A percentile compares a stretch with the other conserved stretches of the same genome.
These are phyloP conservation scores for Pardalotus punctatus DNA, from an alignment of 2,113 vertebrate genomes.

Conservation along the genomic window DNA sequence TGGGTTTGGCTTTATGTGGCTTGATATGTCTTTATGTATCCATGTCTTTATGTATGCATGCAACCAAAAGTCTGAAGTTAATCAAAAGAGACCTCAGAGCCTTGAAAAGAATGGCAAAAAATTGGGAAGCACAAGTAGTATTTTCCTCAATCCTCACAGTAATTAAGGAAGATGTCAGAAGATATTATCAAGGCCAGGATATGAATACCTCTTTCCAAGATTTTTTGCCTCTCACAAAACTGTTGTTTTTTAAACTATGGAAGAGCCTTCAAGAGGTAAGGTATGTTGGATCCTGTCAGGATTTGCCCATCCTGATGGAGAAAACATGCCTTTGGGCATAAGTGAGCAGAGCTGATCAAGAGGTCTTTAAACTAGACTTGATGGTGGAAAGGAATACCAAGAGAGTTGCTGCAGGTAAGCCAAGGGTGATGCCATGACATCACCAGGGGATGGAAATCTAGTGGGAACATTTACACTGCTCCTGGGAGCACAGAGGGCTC, in stretches of 20 bases:
- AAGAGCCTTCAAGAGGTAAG: not conserved
- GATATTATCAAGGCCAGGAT: fast-evolving
- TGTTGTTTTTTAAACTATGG: not conserved
- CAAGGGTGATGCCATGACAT: not conserved
- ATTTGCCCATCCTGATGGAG: not conserved
- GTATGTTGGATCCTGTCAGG: not conserved
- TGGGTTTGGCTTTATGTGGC: not conserved
- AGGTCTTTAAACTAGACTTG: not conserved
- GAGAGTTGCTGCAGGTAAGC: not conserved
- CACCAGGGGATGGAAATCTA: not conserved
- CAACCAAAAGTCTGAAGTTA: not conserved
- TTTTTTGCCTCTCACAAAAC: not conserved
- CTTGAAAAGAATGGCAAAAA: not conserved
- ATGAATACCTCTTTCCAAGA: not conserved
- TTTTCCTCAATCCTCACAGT: not conserved
- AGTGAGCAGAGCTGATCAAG: not conserved
- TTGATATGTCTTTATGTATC: not conserved
- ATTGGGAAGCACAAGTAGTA: not conserved
- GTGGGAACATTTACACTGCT: not conserved
- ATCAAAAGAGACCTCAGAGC: not conserved
- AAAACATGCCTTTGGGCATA: not conserved
- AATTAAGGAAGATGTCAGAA: not conserved
- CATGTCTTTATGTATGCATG: not conserved
- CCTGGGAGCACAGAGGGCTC: not conserved
- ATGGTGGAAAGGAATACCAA: not conserved